phyloP scores from a whole-genome alignment of 92 coral and sea anemone genomes.

The Porites lobata region DNA sequence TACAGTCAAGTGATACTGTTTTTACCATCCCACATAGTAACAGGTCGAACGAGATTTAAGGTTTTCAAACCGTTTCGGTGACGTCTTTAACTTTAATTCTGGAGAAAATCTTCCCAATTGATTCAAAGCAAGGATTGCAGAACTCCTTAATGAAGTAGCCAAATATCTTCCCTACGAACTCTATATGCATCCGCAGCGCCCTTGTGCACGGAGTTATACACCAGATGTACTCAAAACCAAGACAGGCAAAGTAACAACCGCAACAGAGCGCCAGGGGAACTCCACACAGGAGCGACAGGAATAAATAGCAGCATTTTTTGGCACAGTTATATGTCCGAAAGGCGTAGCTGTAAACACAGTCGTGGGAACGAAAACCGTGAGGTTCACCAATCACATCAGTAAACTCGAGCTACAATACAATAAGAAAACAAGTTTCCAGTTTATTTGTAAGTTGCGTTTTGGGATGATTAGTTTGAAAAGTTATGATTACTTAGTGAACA shows the following conservation, averaged over 20 bases:
- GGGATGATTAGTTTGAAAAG: not conserved
- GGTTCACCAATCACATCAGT: conserved; percentile 76
- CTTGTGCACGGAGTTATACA: conserved; percentile 30
- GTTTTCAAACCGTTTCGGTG: conserved; percentile 1
- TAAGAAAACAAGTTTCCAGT: not conserved
- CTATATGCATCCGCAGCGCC: conserved; percentile 19
- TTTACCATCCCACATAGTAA: no score
- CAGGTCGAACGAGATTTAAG: no score
- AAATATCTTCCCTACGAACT: conserved; percentile 24
- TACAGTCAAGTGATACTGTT: no score
- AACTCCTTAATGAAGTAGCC: conserved; percentile 34
- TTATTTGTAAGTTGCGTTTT: not conserved
- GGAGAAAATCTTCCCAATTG: conserved; percentile 11
- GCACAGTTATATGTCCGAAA: conserved; percentile 56
- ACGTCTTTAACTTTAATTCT: conserved; percentile 2
- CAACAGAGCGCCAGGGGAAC: conserved; percentile 42
- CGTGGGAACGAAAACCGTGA: conserved; percentile 56
- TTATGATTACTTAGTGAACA: no score
- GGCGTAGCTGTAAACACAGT: conserved; percentile 47
- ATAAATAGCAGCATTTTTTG: conserved; percentile 67
- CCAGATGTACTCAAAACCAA: conserved; percentile 46
- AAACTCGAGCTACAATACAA: conserved; percentile 7
- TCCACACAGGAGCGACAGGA: conserved; percentile 30
- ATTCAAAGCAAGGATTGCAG: conserved; percentile 30
- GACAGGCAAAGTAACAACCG: conserved; percentile 47